Conservation (phyloP, 92 coral and sea anemone species). For the Zoanthus gigantus region DNA sequence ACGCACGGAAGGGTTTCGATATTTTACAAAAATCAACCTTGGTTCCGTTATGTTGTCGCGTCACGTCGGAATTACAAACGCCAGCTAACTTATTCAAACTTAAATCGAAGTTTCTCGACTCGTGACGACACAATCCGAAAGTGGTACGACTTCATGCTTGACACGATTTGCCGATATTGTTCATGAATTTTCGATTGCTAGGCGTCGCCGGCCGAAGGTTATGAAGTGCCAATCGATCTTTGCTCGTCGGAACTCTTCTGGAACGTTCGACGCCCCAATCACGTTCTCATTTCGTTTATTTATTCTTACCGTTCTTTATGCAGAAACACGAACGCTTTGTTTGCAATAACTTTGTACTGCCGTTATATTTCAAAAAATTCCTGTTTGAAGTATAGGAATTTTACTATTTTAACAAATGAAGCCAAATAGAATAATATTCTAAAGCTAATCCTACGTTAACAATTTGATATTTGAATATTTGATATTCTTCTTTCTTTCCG, state of each 20-base stretch:
- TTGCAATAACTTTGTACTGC: neutral
- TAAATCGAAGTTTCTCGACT: constrained; percentile 31
- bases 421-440: neutral
- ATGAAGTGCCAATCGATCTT: constrained; percentile 22
- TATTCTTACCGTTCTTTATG: neutral
- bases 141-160: constrained; percentile 3
- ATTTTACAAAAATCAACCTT: constrained; percentile 13
- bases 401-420: too few species aligned
- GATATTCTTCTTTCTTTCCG: neutral
- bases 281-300: neutral
- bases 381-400: too few species aligned
- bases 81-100: neutral
- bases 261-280: neutral
- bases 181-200: constrained; percentile 23
- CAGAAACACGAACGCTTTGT: neutral
- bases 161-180: neutral
- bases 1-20: constrained; percentile 27
- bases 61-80: neutral
- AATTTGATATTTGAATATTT: too few species aligned
- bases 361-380: too few species aligned
- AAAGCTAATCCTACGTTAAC: neutral
- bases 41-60: neutral
- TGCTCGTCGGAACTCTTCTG: neutral
- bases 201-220: constrained; percentile 30
- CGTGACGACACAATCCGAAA: constrained; percentile 15